Evolutionary conservation across 2,888 invertebrate species (phyloP), one percentile per base, ranked within the genome.

Genomic region (Mesochorus sp.): DNA sequence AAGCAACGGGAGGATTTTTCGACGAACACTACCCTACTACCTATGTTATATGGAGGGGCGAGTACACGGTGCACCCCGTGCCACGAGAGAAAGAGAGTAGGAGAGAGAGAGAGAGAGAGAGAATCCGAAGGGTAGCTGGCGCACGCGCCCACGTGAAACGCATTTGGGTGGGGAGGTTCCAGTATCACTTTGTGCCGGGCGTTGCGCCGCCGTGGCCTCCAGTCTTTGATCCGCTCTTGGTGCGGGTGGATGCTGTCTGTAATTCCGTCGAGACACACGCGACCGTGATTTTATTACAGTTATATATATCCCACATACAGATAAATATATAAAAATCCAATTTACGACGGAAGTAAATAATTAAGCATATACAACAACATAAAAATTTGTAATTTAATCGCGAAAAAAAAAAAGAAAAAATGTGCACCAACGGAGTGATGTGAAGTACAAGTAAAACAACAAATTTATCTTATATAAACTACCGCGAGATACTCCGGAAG

Each of bases 181-280:
- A 85, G 89, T 90, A 87, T 88, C 88, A 88, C 86, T 89, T 84
- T 68, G 89, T 87, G 87, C 88, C 88, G 89, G 89, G 88, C 88
- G 88, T 88, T 88, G 88, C 88, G 87, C 84, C 86, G 87, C 85
- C 82, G 78, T 76, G 61, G 83, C 82, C 84, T 85, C 85, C 86
- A 88, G 88, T 88, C 87, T 87, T 83, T 85, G 83, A 86, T 84
- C 84, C 85, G 87, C 85, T 84, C 82, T 80, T 81, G 80, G 34
- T 77, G 85, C 81, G 85, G 82, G 66, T 80, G 84, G 79, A 83
- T 81, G 81, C 81, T 66, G 76, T 79, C 57, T 12, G 17, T n/a
- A 68, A 57, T 61, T 44, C 51, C 62, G 47, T 39, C 61, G 59
- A 34, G 19, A 79, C 64, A n/a, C n/a, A 28, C 76, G 64, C 68